Base-by-base conservation (phyloP, 1,140 invertebrate species). In the Drosophila azteca region DNA sequence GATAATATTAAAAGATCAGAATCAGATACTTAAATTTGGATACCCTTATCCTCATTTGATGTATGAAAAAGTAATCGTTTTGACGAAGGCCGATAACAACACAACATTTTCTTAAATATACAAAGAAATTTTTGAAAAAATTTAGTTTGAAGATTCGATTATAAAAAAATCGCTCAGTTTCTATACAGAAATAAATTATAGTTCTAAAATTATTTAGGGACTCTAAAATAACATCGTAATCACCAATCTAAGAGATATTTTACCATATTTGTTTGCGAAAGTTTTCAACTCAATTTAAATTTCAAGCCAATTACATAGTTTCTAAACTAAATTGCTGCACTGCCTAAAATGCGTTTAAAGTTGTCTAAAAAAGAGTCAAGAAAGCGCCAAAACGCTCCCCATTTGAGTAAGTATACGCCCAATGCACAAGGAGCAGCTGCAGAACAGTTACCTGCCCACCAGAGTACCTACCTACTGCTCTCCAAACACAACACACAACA, bases 321-420 rank as follows among this genome's bases (percentile, higher is more conserved):
- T 74, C 22, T 13, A 44, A 74, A 65, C 63, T 41, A 87, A 88
- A 82, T 87, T 72, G 50, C 26, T 78, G 82, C 82, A 87, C 82
- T 72, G 83, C 74, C 58, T 87, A 64, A 81, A 73, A 58, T 55
- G 72, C 70, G 67, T 54, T 53, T 57, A 66, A 80, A 70, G 9
- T 63, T 62, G 63, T 17, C 29, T 22, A 31, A 17, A 74, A 72
- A 67, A 79, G 66, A 85, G 82, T 75, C 69, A 50, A 51, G 43
- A 74, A 48, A 51, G 74, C 66, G 76, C 64, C 59, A 51, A 76
- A 79, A 26, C 66, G 72, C 77, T 75, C 60, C 51, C 64, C 51
- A 69, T 62, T 78, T 62, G 82, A 79, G 82, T 87, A 87, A 87
- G 82, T 87, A 87, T 88, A 39, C 61, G 78, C 82, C 75, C 78